These are phyloP conservation scores for Reticulitermes lucifugus DNA, from an alignment of 2,888 invertebrate genomes.

Conservation along the genomic window DNA sequence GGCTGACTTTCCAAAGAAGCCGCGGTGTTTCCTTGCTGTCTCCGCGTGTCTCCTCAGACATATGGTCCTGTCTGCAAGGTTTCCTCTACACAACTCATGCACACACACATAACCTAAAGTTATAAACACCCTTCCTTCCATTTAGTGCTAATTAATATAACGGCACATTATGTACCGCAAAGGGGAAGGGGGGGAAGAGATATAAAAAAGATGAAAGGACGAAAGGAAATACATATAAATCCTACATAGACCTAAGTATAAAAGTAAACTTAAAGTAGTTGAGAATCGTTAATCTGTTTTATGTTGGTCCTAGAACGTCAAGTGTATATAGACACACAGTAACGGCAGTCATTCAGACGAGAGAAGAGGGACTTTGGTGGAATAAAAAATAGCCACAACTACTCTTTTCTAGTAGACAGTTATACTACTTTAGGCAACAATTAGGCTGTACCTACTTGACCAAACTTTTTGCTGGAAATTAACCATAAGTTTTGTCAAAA, in stretches of 20 bases:
- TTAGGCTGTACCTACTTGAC: background rate
- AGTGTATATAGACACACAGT: constrained; percentile 14
- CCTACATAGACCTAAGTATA: constrained; percentile 28
- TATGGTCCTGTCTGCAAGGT: background rate
- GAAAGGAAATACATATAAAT: constrained; percentile 13
- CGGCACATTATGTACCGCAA: constrained; percentile 7
- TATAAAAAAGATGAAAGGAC: background rate
- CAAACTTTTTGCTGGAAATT: too few species aligned
- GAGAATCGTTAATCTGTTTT: constrained; percentile 30
- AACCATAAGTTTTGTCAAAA: too few species aligned
- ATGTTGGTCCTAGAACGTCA: constrained; percentile 19
- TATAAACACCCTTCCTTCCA: constrained; percentile 30
- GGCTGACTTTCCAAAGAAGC: too few species aligned
- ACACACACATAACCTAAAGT: background rate
- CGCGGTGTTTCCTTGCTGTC: too few species aligned
- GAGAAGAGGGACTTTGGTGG: background rate
- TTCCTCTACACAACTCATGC: background rate
- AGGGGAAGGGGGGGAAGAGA: background rate
- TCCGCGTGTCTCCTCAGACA: background rate
- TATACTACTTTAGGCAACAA: background rate
- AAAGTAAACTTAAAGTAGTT: constrained; percentile 30
- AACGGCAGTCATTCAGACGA: background rate
- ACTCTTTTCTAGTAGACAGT: background rate
- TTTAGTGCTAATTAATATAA: constrained; percentile 35
- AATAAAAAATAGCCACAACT: constrained; percentile 3